Evolutionary conservation across 1,140 invertebrate genomes (phyloP).

Genomic region (Eriocheir sinensis): DNA sequence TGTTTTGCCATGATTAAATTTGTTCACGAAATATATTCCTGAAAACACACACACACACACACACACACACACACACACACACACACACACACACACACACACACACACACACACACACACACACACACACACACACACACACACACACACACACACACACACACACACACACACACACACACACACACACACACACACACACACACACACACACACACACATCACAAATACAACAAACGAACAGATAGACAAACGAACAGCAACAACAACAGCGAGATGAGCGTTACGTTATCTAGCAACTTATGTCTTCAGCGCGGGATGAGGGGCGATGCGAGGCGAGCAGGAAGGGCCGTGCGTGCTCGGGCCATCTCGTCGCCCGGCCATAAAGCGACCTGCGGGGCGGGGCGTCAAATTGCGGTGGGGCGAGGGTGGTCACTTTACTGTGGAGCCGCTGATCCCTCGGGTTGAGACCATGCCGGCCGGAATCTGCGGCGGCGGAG

Average conservation of each 20-base stretch:
- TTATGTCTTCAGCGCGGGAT: no score
- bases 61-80: conserved; percentile 40
- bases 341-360: neutral
- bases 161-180: conserved; percentile 38
- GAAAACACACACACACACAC: neutral
- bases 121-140: conserved; percentile 32
- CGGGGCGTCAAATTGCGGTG: conserved; percentile 69
- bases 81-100: conserved; percentile 45
- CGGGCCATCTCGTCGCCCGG: neutral
- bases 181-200: conserved; percentile 22
- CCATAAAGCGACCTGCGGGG: conserved; percentile 63
- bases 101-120: conserved; percentile 43
- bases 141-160: conserved; percentile 39
- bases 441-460: conserved; percentile 36
- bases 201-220: conserved; percentile 27
- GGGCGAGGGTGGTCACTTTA: conserved; percentile 66
- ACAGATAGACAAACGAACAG: neutral
- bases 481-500: conserved; percentile 56
- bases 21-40: no score
- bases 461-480: conserved; percentile 58
- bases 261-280: neutral
- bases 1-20: no score
- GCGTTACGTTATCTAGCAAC: no score
- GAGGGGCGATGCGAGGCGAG: neutral
- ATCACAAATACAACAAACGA: neutral